Evolutionary conservation across 2,888 invertebrate species (phyloP), one percentile per base, ranked within the genome.

Genomic region (Chironomus riparius): DNA sequence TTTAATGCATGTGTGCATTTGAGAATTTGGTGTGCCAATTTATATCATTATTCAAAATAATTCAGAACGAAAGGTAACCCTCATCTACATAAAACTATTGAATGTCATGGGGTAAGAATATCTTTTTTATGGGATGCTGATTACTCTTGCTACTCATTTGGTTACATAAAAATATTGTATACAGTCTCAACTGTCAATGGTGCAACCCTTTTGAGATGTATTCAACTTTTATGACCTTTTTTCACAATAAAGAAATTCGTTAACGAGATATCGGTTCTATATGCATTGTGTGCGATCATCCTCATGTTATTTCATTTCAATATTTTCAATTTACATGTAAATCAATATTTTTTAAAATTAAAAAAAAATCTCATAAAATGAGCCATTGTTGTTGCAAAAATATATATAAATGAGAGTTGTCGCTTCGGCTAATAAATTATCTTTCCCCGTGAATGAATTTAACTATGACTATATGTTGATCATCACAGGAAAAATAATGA

Each of bases 61-160:
- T n/a, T n/a, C n/a, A 10, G 2, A 38, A 10, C 38, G 10, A 10
- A 38, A 38, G 38, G 38, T 38, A 38, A 72, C 72, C 72, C 72
- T 72, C 72, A 72, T 72, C 72, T 72, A 38, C 72, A 72, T 72
- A 47, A n/a, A 38, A 68, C 28, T 68, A 62, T 62, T 62, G 48
- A 70, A 70, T 70, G 22, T 72, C 38, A 62, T 22, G 62, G 62
- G 62, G 56, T 50, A 70, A 47, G 18, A 47, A 47, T 68, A 28
- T 68, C 28, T 28, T 28, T 68, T 47, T 47, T 56, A 21, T 12
- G 47, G 47, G 72, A 72, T 72, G 72, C 72, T 72, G 72, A 72
- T 72, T 72, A 72, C 62, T 72, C 62, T 65, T 72, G 72, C 72
- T 38, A 72, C 72, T 72, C 72, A 72, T 72, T 72, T 72, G 72